Percentiles rank a stretch among this genome's conserved stretches.
These are phyloP conservation scores for Zygothrica quintamaculata DNA, from an alignment of 2,888 invertebrate genomes.

Conservation along the genomic window DNA sequence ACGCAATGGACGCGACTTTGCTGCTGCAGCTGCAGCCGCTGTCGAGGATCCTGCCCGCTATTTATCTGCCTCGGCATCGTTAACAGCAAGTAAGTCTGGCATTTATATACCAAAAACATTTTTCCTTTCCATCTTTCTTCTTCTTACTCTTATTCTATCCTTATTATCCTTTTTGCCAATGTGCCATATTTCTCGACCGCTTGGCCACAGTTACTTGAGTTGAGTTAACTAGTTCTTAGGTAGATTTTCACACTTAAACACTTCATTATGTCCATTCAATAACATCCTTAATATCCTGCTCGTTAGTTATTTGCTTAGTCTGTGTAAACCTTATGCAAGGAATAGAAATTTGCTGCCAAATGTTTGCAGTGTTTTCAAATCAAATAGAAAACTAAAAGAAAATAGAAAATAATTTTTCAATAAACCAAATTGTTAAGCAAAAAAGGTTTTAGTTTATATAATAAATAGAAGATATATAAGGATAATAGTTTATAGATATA, in stretches of 20 bases:
- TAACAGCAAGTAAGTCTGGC: conserved; percentile 88
- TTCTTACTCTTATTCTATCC: conserved; percentile 1
- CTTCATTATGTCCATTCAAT: conserved; percentile 1
- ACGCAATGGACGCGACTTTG: conserved; percentile 76
- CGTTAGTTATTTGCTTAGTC: conserved; percentile 69
- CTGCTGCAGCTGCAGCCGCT: conserved; percentile 63
- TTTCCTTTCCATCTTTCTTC: background rate
- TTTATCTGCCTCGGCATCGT: conserved; percentile 89
- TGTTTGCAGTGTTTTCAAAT: conserved; percentile 13
- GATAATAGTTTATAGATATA: no score
- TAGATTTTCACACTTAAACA: conserved; percentile 59
- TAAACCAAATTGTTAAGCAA: no score
- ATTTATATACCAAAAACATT: background rate
- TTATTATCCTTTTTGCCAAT: conserved; percentile 2
- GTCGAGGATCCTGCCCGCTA: conserved; percentile 70
- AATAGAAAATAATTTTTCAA: no score
- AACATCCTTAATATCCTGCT: background rate
- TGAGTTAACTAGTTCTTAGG: no score
- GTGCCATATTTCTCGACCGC: conserved; percentile 31
- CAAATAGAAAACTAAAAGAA: background rate
- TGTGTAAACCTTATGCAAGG: conserved; percentile 62
- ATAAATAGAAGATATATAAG: no score
- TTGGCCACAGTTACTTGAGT: conserved; percentile 35
- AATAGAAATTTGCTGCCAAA: conserved; percentile 35
- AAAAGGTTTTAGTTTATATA: no score